Evolutionary conservation across 2,113 vertebrate species (phyloP).

Genomic region (Cercocebus atys): DNA sequence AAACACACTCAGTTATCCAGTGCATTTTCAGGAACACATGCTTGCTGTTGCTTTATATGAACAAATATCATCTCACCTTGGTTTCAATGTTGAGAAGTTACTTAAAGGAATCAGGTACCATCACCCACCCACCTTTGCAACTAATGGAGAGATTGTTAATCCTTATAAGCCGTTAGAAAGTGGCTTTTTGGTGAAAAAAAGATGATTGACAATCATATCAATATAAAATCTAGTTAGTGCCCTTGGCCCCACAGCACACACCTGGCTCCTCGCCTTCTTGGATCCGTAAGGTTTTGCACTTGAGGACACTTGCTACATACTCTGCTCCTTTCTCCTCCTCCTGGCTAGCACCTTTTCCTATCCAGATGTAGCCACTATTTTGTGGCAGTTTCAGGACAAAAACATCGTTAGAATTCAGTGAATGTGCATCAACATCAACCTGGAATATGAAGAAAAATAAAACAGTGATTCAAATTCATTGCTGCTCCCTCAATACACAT

Average conservation of each 20-base stretch:
- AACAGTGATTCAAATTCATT: background rate
- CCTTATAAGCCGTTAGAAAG: background rate
- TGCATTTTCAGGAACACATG: background rate
- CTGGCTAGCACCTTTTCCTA: conserved; percentile 89
- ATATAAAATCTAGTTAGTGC: background rate
- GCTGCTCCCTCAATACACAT: background rate
- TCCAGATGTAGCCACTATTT: conserved; percentile 88
- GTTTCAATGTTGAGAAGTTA: background rate
- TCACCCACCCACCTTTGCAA: background rate
- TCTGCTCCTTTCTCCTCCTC: conserved; percentile 90
- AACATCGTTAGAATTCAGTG: conserved; percentile 93
- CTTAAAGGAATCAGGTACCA: background rate
- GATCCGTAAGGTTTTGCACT: conserved; percentile 83
- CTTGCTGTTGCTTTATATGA: background rate
- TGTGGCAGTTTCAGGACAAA: conserved; percentile 90
- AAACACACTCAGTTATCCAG: background rate
- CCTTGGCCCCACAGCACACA: conserved; percentile 38
- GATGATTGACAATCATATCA: background rate
- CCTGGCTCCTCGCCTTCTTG: conserved; percentile 91
- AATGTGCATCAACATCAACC: conserved; percentile 88
- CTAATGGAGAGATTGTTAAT: background rate
- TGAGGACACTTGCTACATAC: conserved; percentile 85
- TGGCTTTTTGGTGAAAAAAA: background rate
- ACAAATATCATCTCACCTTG: background rate
- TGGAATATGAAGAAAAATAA: conserved; percentile 68